phyloP scores from a whole-genome alignment of 1,140 invertebrate species.

The Acyrthosiphon pisum region DNA sequence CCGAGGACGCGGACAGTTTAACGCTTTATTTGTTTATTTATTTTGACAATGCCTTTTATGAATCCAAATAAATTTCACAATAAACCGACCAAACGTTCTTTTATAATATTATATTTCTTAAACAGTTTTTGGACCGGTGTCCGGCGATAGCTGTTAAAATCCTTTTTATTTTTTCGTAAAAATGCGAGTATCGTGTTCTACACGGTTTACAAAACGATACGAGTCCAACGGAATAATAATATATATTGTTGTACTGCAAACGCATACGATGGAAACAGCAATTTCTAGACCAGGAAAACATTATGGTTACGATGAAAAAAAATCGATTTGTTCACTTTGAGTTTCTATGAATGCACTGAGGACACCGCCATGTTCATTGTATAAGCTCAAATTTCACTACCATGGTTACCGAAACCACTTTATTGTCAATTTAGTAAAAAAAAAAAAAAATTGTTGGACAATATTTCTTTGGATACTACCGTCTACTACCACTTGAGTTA shows the following conservation, averaged over 20 bases:
- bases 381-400: neutral
- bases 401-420: neutral
- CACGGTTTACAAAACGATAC: neutral
- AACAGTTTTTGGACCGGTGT: neutral
- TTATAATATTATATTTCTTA: neutral
- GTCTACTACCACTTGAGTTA: neutral
- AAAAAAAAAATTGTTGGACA: neutral
- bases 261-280: neutral
- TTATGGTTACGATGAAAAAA: neutral
- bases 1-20: neutral
- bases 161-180: neutral
- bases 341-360: neutral
- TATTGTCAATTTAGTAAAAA: neutral
- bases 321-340: neutral
- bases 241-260: neutral
- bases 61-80: neutral
- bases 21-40: neutral
- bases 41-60: neutral
- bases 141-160: neutral
- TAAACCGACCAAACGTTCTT: neutral
- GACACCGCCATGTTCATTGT: neutral
- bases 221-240: neutral
- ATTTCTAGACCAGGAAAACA: neutral
- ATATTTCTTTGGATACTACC: neutral
- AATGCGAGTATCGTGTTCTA: neutral